These are phyloP conservation scores for Drosophila meridiana DNA, from an alignment of 2,888 invertebrate species.

Conservation along the genomic window DNA sequence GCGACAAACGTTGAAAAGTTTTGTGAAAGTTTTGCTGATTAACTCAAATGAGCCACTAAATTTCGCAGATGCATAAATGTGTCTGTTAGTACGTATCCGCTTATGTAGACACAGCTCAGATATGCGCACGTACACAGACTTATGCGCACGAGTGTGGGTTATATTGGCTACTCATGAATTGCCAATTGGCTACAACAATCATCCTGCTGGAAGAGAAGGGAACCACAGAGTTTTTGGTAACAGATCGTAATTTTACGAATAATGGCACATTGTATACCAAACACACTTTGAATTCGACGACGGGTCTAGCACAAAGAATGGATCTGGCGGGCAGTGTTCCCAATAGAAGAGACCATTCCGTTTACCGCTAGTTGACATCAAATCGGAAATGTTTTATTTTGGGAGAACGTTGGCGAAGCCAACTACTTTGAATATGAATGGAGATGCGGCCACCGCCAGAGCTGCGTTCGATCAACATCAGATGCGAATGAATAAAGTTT, in stretches of 20 bases:
- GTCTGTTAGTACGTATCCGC: neutral
- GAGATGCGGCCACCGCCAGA: slow-evolving; percentile 20
- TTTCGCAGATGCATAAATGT: slow-evolving; percentile 33
- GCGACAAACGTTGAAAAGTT: slow-evolving; percentile 61
- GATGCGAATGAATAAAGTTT: slow-evolving; percentile 31
- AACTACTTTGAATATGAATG: slow-evolving; percentile 70
- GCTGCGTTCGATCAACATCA: slow-evolving; percentile 1
- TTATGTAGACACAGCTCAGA: neutral
- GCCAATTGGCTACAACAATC: slow-evolving; percentile 42
- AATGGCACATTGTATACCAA: slow-evolving; percentile 34
- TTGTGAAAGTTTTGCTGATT: slow-evolving; percentile 75
- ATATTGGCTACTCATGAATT: slow-evolving; percentile 29
- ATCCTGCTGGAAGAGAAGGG: slow-evolving; percentile 56
- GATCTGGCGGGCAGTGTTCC: slow-evolving; percentile 35
- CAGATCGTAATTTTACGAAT: slow-evolving; percentile 40
- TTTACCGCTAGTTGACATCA: slow-evolving; percentile 82
- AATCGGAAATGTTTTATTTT: slow-evolving; percentile 70
- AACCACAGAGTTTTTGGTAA: neutral
- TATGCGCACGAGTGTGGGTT: slow-evolving; percentile 10
- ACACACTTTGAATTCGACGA: slow-evolving; percentile 8
- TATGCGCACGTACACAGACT: neutral
- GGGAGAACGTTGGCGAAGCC: slow-evolving; percentile 59
- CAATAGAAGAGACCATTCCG: slow-evolving; percentile 62
- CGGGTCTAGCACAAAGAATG: slow-evolving; percentile 21
- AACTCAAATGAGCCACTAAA: slow-evolving; percentile 46